These are phyloP conservation scores for Calcarius ornatus DNA, from an alignment of 2,113 vertebrate genomes.

Conservation along the genomic window DNA sequence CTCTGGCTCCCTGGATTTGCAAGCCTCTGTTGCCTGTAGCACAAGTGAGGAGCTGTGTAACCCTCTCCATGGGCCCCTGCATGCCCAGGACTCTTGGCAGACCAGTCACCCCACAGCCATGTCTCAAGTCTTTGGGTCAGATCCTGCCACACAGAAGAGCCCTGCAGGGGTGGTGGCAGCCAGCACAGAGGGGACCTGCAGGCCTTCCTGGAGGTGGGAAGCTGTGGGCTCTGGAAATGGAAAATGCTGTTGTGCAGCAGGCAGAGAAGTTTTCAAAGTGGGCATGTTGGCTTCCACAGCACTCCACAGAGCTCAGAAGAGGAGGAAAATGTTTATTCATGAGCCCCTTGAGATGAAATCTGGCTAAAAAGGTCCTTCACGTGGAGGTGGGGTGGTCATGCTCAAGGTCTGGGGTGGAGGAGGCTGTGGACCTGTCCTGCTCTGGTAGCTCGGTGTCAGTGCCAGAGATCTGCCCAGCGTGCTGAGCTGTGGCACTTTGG, in stretches of 20 bases:
- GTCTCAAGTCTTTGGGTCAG: background rate
- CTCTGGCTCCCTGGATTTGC: background rate
- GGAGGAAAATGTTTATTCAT: background rate
- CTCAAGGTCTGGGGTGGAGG: background rate
- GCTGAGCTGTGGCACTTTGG: background rate
- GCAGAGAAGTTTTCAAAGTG: background rate
- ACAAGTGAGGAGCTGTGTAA: background rate
- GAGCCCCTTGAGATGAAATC: background rate
- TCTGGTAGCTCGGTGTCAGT: background rate
- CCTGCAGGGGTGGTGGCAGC: background rate
- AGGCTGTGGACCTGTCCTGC: background rate
- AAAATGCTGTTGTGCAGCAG: background rate
- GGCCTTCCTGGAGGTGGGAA: background rate
- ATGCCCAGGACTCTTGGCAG: background rate
- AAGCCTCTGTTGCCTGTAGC: background rate
- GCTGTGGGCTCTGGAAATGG: background rate
- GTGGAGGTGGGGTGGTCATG: background rate
- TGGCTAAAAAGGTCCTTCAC: background rate
- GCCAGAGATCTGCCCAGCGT: background rate
- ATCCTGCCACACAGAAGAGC: background rate
- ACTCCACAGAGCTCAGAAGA: background rate
- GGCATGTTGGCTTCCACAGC: background rate
- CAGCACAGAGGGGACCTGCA: background rate
- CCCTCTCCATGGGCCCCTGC: background rate
- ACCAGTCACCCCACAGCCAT: fast-evolving